These are phyloP conservation scores for Dasypolia templi DNA, from an alignment of 2,888 invertebrate genomes.

Conservation along the genomic window DNA sequence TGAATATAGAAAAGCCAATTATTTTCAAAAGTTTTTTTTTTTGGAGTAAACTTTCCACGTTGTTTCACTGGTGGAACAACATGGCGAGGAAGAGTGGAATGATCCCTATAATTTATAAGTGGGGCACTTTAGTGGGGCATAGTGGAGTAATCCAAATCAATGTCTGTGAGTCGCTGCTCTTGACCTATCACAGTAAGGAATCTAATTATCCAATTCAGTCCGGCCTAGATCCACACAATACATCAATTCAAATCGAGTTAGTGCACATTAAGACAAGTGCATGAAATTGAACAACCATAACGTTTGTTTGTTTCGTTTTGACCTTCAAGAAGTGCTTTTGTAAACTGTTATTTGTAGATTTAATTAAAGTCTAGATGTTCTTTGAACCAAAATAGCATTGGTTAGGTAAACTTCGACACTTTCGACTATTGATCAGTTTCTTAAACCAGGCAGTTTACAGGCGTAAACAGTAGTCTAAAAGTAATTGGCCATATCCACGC, in stretches of 20 bases:
- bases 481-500: background rate
- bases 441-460: background rate
- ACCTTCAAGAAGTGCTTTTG: background rate
- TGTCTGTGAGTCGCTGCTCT: background rate
- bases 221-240: conserved; percentile 22
- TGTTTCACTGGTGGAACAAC: background rate
- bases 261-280: conserved; percentile 32
- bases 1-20: no score
- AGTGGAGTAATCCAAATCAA: background rate
- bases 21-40: background rate
- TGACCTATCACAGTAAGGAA: background rate
- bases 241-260: conserved; percentile 26
- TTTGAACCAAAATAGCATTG: background rate
- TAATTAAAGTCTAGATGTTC: background rate
- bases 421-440: background rate
- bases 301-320: background rate
- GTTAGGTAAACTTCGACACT: background rate
- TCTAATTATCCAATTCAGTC: conserved; percentile 33
- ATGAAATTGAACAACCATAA: background rate
- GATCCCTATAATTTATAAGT: no score
- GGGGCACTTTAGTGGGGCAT: background rate
- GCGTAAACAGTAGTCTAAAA: background rate
- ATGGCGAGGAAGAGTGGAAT: background rate
- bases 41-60: background rate
- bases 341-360: background rate